Evolutionary conservation across 2,797 vertebrate species (phyloP).

Genomic region (Saxicola maurus): DNA sequence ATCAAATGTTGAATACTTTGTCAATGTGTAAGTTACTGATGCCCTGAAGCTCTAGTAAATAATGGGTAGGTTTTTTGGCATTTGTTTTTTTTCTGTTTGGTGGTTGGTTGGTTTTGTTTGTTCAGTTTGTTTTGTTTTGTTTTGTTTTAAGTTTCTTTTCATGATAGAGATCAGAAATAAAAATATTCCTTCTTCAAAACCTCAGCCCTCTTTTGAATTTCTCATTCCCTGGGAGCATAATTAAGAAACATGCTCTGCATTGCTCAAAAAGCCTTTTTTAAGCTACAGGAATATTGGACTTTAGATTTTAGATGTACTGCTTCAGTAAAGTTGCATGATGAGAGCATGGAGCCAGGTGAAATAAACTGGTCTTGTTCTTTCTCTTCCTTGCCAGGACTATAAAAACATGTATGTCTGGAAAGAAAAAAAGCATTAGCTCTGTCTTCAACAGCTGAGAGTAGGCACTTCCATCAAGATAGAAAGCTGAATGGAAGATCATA

Average conservation of each 20-base stretch:
- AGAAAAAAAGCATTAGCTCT: background rate
- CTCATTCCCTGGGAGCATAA: background rate
- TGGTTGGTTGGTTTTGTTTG: too few species aligned
- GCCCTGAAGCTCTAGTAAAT: background rate
- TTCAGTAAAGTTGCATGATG: background rate
- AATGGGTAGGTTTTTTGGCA: too few species aligned
- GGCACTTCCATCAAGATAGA: background rate
- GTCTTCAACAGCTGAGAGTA: background rate
- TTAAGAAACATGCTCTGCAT: background rate
- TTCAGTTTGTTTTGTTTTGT: too few species aligned
- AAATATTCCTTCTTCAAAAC: slow-evolving; percentile 1
- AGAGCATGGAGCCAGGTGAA: background rate
- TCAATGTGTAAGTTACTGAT: background rate
- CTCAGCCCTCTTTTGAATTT: background rate
- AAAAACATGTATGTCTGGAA: background rate
- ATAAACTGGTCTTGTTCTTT: background rate
- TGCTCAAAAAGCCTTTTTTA: background rate
- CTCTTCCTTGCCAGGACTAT: background rate
- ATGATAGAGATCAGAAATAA: background rate
- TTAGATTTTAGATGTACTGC: background rate
- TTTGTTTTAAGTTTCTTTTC: background rate
- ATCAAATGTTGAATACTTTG: slow-evolving; percentile 16
- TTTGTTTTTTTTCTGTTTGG: background rate
- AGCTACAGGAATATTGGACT: background rate
- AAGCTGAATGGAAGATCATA: background rate